These are phyloP conservation scores for Silurus lanzhouensis DNA, from an alignment of 2,797 vertebrate genomes.

Conservation along the genomic window DNA sequence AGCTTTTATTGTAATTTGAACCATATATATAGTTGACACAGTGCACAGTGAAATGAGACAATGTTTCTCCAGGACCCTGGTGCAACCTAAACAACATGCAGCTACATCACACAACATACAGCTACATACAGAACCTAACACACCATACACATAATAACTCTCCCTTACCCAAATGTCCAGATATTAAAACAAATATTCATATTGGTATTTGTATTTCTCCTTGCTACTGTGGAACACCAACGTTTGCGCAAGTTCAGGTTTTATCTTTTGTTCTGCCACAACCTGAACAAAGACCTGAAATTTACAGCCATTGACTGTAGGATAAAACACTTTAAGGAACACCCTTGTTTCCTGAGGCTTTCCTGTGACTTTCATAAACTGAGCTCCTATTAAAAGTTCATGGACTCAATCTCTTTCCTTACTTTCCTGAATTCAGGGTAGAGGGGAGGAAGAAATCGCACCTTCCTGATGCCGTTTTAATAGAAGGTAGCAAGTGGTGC, in stretches of 20 bases:
- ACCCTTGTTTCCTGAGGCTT: slow-evolving; percentile 33
- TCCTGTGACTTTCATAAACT: slow-evolving; percentile 17
- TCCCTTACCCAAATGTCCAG: slow-evolving; percentile 48
- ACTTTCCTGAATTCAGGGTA: slow-evolving; percentile 55
- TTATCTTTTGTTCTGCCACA: slow-evolving; percentile 63
- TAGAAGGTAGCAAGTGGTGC: slow-evolving; percentile 55
- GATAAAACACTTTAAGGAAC: slow-evolving; percentile 63
- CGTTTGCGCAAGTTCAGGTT: slow-evolving; percentile 58
- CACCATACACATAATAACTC: slow-evolving; percentile 4
- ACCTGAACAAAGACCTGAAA: slow-evolving; percentile 58
- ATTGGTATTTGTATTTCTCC: slow-evolving; percentile 68
- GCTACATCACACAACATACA: no score
- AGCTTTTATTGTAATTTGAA: no score
- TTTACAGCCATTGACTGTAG: slow-evolving; percentile 72
- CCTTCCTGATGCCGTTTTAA: slow-evolving; percentile 56
- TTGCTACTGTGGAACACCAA: slow-evolving; percentile 9
- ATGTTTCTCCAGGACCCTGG: no score
- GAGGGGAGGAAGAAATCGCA: slow-evolving; percentile 50
- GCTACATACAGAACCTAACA: slow-evolving; percentile 41
- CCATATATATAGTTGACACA: no score
- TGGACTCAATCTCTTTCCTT: slow-evolving; percentile 32
- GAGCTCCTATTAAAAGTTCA: slow-evolving; percentile 41
- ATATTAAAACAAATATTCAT: slow-evolving; percentile 56
- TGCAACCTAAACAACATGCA: no score
- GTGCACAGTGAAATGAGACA: no score